These are phyloP conservation scores for Idris sp. DNA, from an alignment of 1,140 invertebrate species.

Conservation along the genomic window DNA sequence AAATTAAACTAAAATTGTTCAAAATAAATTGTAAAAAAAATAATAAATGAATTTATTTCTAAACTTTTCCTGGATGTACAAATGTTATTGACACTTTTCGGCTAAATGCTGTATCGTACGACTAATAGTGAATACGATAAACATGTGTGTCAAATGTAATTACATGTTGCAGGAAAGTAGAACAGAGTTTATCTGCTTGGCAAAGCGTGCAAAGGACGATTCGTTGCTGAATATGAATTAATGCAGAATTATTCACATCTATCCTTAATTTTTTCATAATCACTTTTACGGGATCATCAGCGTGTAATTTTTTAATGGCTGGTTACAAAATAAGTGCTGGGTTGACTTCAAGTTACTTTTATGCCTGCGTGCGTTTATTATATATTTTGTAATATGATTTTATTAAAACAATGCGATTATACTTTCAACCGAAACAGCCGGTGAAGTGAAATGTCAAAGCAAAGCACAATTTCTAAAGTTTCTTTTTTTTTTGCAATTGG, in stretches of 20 bases:
- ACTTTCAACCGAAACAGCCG: slow-evolving; percentile 6
- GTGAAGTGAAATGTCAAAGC: slow-evolving; percentile 14
- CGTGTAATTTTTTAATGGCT: too few species aligned
- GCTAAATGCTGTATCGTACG: slow-evolving; percentile 32
- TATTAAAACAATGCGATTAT: slow-evolving; percentile 1
- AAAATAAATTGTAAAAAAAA: too few species aligned
- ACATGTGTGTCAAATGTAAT: slow-evolving; percentile 69
- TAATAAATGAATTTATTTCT: too few species aligned
- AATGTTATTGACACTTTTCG: slow-evolving; percentile 30
- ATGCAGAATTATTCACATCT: slow-evolving; percentile 38
- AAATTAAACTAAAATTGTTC: too few species aligned
- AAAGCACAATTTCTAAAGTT: slow-evolving; percentile 22
- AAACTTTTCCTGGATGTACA: too few species aligned
- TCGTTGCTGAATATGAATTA: slow-evolving; percentile 20
- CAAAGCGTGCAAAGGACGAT: slow-evolving; percentile 38
- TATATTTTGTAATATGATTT: neutral
- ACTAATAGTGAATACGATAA: slow-evolving; percentile 62
- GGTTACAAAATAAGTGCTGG: too few species aligned
- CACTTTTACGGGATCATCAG: slow-evolving; percentile 8
- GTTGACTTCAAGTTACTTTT: too few species aligned
- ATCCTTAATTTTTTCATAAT: slow-evolving; percentile 25
- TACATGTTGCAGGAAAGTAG: slow-evolving; percentile 67
- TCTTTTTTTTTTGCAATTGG: slow-evolving; percentile 22
- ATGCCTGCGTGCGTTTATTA: neutral
- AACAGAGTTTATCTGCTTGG: slow-evolving; percentile 64